Evolutionary conservation across 53 echinoderm and acorn worm genomes (phyloP), one percentile per base, ranked within the genome.

Genomic region (Patiria pectinifera): DNA sequence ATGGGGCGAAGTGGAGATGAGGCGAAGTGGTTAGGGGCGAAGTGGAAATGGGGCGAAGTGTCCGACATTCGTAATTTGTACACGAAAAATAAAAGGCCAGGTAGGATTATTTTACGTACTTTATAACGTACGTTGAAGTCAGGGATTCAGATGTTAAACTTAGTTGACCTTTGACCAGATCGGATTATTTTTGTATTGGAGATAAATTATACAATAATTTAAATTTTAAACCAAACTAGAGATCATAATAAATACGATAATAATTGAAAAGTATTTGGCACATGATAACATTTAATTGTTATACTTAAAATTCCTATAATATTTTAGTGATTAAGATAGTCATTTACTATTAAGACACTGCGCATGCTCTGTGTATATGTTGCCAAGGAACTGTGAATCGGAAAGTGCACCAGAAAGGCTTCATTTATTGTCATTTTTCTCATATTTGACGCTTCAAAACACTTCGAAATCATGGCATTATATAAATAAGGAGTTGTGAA

Each of bases 361-460:
- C 74, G 86, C 86, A 86, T 86, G 86, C 86, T 69, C 85, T 70
- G 85, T 85, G 85, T 85, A 85, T 45, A 85, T 78, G 86, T 86
- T 86, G 86, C 86, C 86, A 86, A 74, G 86, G 86, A 86, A 86
- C 86, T 86, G 86, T 53, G 25, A 71, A 22, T 22, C 10, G 3
- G 6, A 5, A 74, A 49, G 53, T 47, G 72, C 66, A 61, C 10
- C 9, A 61, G 21, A 23, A 59, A 74, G 78, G 43, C 88, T 77
- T 59, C 11, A 72, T 75, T 78, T 76, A 76, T 44, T 47, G 23
- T 11, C 46, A 43, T 45, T 89, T 80, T 86, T 71, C 86, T 22
- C 22, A 9, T 18, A n/a, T 48, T 86, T n/a, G 3, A n/a, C 12
- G 23, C 11, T 74, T 74, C 48, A 11, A 13, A 60, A 45, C 19